Conservation (phyloP, 2,113 vertebrate genomes). For the Lonchura striata region DNA sequence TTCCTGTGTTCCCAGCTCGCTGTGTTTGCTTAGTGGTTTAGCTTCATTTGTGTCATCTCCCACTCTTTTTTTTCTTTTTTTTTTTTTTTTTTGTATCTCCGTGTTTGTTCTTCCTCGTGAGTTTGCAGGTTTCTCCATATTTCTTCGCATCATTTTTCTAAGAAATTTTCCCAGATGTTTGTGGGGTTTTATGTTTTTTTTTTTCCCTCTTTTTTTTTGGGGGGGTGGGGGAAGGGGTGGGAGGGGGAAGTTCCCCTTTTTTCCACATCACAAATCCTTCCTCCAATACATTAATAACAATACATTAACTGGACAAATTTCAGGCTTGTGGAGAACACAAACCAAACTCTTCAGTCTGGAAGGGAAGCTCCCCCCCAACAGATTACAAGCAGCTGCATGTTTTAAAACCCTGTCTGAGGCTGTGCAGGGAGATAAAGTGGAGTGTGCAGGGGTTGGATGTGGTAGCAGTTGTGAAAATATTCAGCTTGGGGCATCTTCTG, state of each 20-base stretch:
- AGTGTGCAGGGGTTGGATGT: neutral
- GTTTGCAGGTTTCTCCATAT: conserved; percentile 55
- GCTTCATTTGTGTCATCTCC: neutral
- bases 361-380: neutral
- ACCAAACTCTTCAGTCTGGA: conserved; percentile 15
- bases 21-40: neutral
- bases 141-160: conserved; percentile 22
- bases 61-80: neutral
- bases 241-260: neutral
- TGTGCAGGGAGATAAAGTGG: neutral
- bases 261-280: neutral
- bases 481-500: neutral
- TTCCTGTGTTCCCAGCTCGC: neutral
- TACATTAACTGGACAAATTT: neutral
- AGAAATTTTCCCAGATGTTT: neutral
- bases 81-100: neutral
- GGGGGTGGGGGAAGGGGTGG: fast-evolving
- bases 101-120: neutral
- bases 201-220: fast-evolving
- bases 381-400: conserved; percentile 27
- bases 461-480: neutral
- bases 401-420: neutral
- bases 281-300: neutral
- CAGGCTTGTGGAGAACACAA: neutral
- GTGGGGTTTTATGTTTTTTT: neutral